phyloP scores from a whole-genome alignment of 2,888 invertebrate genomes.

The Habrosyne pyritoides region DNA sequence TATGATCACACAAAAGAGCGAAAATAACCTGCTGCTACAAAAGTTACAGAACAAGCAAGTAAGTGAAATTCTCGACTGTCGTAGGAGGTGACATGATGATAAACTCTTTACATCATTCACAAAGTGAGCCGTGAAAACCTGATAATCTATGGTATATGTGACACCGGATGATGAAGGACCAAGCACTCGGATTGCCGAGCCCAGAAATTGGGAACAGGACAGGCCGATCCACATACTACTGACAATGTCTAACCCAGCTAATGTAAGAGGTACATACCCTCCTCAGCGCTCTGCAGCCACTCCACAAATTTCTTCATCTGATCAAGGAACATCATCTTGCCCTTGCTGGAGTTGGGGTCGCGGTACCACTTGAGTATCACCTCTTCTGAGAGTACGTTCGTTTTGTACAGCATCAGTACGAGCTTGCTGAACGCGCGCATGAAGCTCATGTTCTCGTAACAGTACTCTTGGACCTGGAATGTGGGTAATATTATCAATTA shows the following conservation, averaged over 20 bases:
- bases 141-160: too few relatives aligned
- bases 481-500: conserved; percentile 13
- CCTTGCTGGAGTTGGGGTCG: conserved; percentile 95
- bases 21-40: too few relatives aligned
- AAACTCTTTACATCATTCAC: too few relatives aligned
- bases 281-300: conserved; percentile 98
- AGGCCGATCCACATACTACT: too few relatives aligned
- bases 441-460: conserved; percentile 99
- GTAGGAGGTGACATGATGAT: too few relatives aligned
- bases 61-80: too few relatives aligned
- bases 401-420: conserved; percentile 97
- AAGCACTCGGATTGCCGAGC: too few relatives aligned
- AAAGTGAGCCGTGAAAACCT: too few relatives aligned
- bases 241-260: conserved; percentile 6
- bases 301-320: conserved; percentile 99
- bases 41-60: too few relatives aligned
- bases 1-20: too few relatives aligned
- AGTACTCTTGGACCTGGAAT: conserved; percentile 94
- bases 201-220: too few relatives aligned
- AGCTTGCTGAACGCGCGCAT: conserved; percentile 99
- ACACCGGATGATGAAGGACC: too few relatives aligned
- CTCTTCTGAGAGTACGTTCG: conserved; percentile 97
- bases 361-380: conserved; percentile 98
- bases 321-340: conserved; percentile 98
- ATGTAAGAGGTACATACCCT: conserved; percentile 74